These are phyloP conservation scores for Nemapogon koenigi DNA, from an alignment of 2,888 invertebrate species.

Conservation along the genomic window DNA sequence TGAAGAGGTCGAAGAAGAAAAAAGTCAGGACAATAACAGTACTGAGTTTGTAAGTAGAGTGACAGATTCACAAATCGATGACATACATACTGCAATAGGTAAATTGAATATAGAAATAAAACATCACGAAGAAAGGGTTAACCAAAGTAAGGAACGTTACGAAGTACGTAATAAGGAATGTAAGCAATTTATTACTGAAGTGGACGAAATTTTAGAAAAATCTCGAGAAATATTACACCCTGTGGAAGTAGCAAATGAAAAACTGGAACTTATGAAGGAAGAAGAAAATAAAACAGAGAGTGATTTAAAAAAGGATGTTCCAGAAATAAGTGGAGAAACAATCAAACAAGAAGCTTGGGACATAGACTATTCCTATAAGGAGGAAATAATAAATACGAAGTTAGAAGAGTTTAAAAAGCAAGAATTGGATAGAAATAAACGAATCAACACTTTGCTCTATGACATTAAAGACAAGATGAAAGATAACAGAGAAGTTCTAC, in stretches of 20 bases:
- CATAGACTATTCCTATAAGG: slow-evolving; percentile 23
- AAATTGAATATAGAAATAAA: slow-evolving; percentile 39
- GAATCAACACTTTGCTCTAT: slow-evolving; percentile 38
- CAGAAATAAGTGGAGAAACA: slow-evolving; percentile 18
- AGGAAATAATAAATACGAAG: slow-evolving; percentile 22
- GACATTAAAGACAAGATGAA: slow-evolving; percentile 54
- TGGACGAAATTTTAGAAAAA: slow-evolving; percentile 41
- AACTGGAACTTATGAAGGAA: slow-evolving; percentile 3
- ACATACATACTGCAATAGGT: slow-evolving; percentile 41
- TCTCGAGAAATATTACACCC: slow-evolving; percentile 46
- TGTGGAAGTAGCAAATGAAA: slow-evolving; percentile 7
- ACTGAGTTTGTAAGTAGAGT: slow-evolving; percentile 19
- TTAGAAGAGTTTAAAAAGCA: slow-evolving; percentile 27
- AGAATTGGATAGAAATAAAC: slow-evolving; percentile 33
- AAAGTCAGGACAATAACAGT: slow-evolving; percentile 10
- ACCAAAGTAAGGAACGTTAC: slow-evolving; percentile 36
- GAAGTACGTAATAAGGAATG: slow-evolving; percentile 44
- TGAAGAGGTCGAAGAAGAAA: slow-evolving; percentile 14
- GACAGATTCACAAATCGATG: slow-evolving; percentile 37
- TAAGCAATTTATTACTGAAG: slow-evolving; percentile 44
- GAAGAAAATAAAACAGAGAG: neutral
- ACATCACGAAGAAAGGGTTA: slow-evolving; percentile 43
- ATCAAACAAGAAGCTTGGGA: slow-evolving; percentile 36
- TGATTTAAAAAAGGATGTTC: neutral
- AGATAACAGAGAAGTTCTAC: slow-evolving; percentile 46